phyloP scores from a whole-genome alignment of 2,797 vertebrate species.

The Babyrousa celebensis region DNA sequence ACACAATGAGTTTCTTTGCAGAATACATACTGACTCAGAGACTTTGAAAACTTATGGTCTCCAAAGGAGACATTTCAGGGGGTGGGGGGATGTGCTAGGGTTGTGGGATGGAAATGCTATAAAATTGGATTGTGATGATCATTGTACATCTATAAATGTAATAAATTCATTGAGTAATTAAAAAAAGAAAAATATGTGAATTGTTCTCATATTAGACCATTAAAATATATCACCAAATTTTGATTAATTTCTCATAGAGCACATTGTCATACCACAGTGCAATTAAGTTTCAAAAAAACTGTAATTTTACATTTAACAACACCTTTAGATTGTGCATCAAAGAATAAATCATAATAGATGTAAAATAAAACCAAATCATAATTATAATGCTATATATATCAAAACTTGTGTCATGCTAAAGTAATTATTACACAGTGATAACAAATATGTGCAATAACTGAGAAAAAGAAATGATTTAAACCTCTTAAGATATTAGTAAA shows the following conservation, averaged over 20 bases:
- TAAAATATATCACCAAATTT: constrained; percentile 39
- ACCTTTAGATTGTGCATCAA: constrained; percentile 8
- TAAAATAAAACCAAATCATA: constrained; percentile 48
- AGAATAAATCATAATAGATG: constrained; percentile 29
- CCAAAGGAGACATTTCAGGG: too few relatives aligned
- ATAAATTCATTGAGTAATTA: too few relatives aligned
- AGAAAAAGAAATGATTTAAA: constrained; percentile 48
- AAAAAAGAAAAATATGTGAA: neutral
- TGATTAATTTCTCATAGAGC: neutral
- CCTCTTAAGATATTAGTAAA: constrained; percentile 40
- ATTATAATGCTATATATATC: neutral
- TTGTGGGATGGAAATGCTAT: too few relatives aligned
- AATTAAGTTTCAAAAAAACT: constrained; percentile 18
- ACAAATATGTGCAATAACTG: neutral
- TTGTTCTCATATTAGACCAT: neutral
- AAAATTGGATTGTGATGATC: too few relatives aligned
- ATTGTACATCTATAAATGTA: too few relatives aligned
- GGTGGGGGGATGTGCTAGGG: too few relatives aligned
- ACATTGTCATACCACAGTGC: neutral
- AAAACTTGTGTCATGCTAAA: constrained; percentile 48
- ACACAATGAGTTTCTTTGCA: too few relatives aligned
- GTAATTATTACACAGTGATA: neutral
- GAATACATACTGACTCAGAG: too few relatives aligned
- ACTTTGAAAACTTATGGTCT: too few relatives aligned
- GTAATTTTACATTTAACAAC: neutral